A percentile compares a stretch with the other conserved stretches of the same genome.
Evolutionary conservation across 2,797 vertebrate genomes (phyloP).

Genomic region (Agapornis canus): DNA sequence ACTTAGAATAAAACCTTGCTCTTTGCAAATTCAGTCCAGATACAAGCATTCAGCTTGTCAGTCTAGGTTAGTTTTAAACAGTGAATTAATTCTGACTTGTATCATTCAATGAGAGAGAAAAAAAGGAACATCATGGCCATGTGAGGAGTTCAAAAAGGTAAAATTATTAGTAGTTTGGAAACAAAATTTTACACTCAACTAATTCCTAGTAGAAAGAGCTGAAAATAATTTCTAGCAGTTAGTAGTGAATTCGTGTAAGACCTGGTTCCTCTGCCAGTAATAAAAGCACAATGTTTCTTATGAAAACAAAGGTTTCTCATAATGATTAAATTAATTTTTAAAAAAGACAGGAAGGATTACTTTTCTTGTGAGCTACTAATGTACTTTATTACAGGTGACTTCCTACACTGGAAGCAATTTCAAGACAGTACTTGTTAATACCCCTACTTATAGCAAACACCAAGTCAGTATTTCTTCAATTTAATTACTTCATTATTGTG

Average conservation of each 20-base stretch:
- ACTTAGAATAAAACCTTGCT: not conserved
- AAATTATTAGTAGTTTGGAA: not conserved
- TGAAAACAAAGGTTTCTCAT: not conserved
- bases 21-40: not conserved
- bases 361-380: not conserved
- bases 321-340: not conserved
- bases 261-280: not conserved
- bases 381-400: not conserved
- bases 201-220: not conserved
- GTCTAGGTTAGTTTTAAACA: not conserved
- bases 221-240: not conserved
- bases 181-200: not conserved
- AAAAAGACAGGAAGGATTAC: not conserved
- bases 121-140: not conserved
- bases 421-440: not conserved
- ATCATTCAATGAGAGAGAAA: not conserved
- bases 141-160: not conserved
- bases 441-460: not conserved
- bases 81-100: not conserved
- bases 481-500: not conserved
- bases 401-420: not conserved
- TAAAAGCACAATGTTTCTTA: not conserved
- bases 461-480: not conserved
- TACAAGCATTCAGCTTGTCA: not conserved
- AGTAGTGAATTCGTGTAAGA: not conserved